Evolutionary conservation across 2,888 invertebrate genomes (phyloP), one percentile per base, ranked within the genome.

Genomic region (Ectemnius continuus): DNA sequence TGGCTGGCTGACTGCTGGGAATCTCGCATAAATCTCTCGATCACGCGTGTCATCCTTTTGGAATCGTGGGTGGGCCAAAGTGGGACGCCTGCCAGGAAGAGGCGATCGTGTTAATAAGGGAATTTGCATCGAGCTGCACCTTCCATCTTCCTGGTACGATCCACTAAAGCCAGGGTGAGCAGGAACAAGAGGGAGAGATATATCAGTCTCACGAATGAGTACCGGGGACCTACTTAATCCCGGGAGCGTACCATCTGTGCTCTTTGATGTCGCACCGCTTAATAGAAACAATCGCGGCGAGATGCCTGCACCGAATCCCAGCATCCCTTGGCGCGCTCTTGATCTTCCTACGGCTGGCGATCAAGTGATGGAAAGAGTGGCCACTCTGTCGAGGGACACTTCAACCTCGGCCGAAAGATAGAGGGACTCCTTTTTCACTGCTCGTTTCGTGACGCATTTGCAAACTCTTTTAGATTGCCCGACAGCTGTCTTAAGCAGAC

Each of bases 241-340:
- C 75, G 26, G 8, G 83, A 78, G 77, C 78, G 85, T 78, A 81
- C 73, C 82, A 81, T 83, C 81, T 83, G 83, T 80, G 72, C 67
- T 73, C 84, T 87, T 88, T 88, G 87, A 88, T 87, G 81, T 69
- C 78, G 70, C 45, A 84, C 88, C 88, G 88, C 81, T 78, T 81
- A 85, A 84, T 84, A 84, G 85, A 86, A 87, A 88, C 87, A 85
- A 86, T 87, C 79, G 59, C 45, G 61, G 62, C 20, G 4, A 28
- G 13, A 61, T 28, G 62, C 47, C 66, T 48, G 52, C 28, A n/a
- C 52, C 52, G 16, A 52, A 16, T 52, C 52, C 52, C 52, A 16
- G 71, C 76, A 52, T 47, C 61, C 58, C 23, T 2, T 16, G n/a
- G n/a, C 4, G 28, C 16, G 16, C 45, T 36, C 8, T 16, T 3